Evolutionary conservation across 2,888 invertebrate species (phyloP), one percentile per base, ranked within the genome.

Genomic region (Phragmatobia fuliginosa): DNA sequence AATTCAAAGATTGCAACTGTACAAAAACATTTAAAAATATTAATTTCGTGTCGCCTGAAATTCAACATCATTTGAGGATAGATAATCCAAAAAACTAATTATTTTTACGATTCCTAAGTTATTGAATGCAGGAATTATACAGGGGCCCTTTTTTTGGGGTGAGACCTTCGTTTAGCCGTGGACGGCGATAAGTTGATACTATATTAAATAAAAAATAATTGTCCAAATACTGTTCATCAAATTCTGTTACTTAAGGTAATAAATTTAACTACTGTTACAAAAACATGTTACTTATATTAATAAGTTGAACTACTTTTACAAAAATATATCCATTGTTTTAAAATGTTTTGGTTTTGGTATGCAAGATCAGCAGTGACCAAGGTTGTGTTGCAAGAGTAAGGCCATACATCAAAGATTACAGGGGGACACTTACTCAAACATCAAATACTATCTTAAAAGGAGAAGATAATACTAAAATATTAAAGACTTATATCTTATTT

Each of bases 361-460:
- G 75, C 56, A 77, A 76, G 67, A 62, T 71, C 68, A 52, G 63
- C 70, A 60, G 71, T 71, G 72, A 70, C 79, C 73, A 75, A 81
- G 76, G 73, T 76, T 82, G 77, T 78, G 66, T 78, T 83, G 83
- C 77, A 79, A 73, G 71, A 77, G 68, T 78, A 71, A 75, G 80
- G 80, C 73, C 83, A 84, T 87, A 83, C 71, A 86, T 87, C 87
- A 85, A 84, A 84, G 86, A 83, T 83, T 83, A 86, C 82, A 83
- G 67, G 78, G 62, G 74, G 83, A 84, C 86, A 86, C 83, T 85
- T 83, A 86, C 84, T 86, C 84, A 83, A 84, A 83, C 75, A 75
- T 80, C 82, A 84, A 80, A 81, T 80, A 74, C 72, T 71, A 82
- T 77, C 80, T 82, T 82, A 83, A 81, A 82, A 76, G 83, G 82